Base-by-base conservation (phyloP, 2,888 invertebrate species). In the Digitonthophagus gazella region DNA sequence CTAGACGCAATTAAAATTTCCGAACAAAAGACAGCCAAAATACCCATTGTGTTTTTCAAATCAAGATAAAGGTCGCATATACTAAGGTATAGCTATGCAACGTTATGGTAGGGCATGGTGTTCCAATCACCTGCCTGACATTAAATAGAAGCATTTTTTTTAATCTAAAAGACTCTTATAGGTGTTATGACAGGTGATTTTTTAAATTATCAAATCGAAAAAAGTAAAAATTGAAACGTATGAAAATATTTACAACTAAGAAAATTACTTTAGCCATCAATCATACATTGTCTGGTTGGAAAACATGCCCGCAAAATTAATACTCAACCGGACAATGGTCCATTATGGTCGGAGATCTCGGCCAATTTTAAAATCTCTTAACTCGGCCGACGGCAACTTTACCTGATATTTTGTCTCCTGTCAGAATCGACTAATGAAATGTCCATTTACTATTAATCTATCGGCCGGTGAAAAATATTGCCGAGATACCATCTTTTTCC, bases 391-490 rank as follows among this genome's bases (percentile, higher is more conserved):
- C 28, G 28, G 28, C 6, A 44, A 44, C 28, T 61, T 61, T 61
- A 61, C 61, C 61, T 61, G 61, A 74, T 73, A 75, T 74, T 69
- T 69, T 58, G 72, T 68, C 68, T 71, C 71, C 74, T 75, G 77
- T 77, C 77, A 76, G 74, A 74, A 72, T 74, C 73, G 61, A 74
- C 76, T 78, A 77, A 77, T 78, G 77, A 78, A 78, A 76, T 75
- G 75, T 76, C 77, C 74, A 72, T 76, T 75, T 75, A 76, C 76
- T 77, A 78, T 79, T 79, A 79, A 78, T 79, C 79, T 78, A 77
- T 75, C 75, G 75, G 77, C 76, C 63, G 67, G 66, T 67, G 76
- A 74, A 74, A 69, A 77, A 75, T 76, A 74, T 76, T 77, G 75
- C 74, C 76, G 73, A 61, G 61, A 61, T 61, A 61, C 19, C n/a